Evolutionary conservation across 2,797 vertebrate genomes (phyloP).

Genomic region (Macroramphosus scolopax): DNA sequence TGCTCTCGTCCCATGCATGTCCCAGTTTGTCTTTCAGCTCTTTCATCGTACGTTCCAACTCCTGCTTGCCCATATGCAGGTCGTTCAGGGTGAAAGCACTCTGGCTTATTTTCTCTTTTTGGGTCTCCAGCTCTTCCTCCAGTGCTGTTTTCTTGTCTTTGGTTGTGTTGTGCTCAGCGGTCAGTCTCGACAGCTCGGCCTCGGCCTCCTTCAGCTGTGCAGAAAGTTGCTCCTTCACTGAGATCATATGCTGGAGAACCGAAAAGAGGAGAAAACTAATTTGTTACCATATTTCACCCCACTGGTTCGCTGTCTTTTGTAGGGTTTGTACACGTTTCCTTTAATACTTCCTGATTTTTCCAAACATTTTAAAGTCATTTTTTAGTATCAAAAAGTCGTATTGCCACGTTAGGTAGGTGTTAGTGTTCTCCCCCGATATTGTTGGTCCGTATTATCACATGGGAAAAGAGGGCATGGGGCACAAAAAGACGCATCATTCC

Average conservation of each 20-base stretch:
- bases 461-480: too few species aligned
- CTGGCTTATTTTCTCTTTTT: slow-evolving; percentile 82
- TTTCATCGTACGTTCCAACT: slow-evolving; percentile 80
- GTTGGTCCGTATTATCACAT: too few species aligned
- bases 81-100: slow-evolving; percentile 85
- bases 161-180: slow-evolving; percentile 75
- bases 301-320: too few species aligned
- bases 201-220: slow-evolving; percentile 82
- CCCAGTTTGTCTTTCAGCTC: slow-evolving; percentile 82
- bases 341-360: too few species aligned
- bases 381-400: too few species aligned
- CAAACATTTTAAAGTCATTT: too few species aligned
- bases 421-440: too few species aligned
- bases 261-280: slow-evolving; percentile 1
- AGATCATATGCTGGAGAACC: slow-evolving; percentile 87
- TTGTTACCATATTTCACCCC: too few species aligned
- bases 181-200: slow-evolving; percentile 66
- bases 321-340: too few species aligned
- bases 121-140: slow-evolving; percentile 76
- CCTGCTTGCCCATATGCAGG: slow-evolving; percentile 83
- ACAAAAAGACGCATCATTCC: too few species aligned
- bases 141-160: slow-evolving; percentile 78
- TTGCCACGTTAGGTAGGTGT: too few species aligned
- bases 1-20: slow-evolving; percentile 74
- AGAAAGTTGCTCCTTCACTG: slow-evolving; percentile 87